These are phyloP conservation scores for Vannuccia rotundouncinata DNA, from an alignment of 2,888 invertebrate genomes.

Conservation along the genomic window DNA sequence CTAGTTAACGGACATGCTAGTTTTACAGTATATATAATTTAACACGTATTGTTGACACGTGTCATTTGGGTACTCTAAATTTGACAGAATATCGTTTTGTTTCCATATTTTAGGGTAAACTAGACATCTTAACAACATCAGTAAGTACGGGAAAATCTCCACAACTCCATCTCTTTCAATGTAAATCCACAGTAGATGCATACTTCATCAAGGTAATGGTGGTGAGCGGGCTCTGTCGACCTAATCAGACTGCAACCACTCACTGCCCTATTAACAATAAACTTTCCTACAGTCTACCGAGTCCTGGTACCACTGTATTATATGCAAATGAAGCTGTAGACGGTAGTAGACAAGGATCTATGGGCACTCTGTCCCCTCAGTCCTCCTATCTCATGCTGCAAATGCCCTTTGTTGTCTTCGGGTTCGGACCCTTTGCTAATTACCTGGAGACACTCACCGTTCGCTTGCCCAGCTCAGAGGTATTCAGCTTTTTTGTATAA, in stretches of 20 bases:
- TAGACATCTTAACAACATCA: background rate
- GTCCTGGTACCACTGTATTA: background rate
- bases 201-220: conserved; percentile 12
- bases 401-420: background rate
- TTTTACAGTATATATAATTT: too few species aligned
- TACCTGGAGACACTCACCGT: background rate
- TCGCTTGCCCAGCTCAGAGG: background rate
- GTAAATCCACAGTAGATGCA: background rate
- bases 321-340: background rate
- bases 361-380: background rate
- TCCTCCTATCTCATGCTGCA: background rate
- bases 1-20: too few species aligned
- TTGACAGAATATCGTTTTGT: too few species aligned
- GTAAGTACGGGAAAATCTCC: background rate
- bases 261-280: background rate
- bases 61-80: too few species aligned
- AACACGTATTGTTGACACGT: too few species aligned
- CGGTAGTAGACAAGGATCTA: background rate
- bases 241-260: background rate
- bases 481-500: background rate
- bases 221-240: background rate
- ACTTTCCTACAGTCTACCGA: background rate
- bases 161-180: background rate
- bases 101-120: background rate
- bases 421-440: background rate